phyloP scores from a whole-genome alignment of 2,888 invertebrate genomes.

The Urechis unicinctus region DNA sequence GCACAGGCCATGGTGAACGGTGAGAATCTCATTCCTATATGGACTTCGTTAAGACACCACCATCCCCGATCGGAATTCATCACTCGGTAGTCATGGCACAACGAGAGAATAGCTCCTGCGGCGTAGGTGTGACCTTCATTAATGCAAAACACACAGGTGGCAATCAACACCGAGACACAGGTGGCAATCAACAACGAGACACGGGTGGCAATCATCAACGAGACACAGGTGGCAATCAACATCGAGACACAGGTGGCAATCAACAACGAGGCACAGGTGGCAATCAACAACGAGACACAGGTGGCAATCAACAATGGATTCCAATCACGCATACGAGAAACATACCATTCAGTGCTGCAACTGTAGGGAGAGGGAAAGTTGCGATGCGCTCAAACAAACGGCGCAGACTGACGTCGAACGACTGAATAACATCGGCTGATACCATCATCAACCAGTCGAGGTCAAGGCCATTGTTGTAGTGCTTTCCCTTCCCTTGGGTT shows the following conservation, averaged over 20 bases:
- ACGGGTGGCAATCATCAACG: too few species aligned
- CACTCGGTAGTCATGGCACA: conserved; percentile 28
- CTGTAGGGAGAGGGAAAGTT: conserved; percentile 31
- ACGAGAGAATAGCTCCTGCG: conserved; percentile 30
- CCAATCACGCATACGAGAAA: neutral
- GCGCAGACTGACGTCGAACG: neutral
- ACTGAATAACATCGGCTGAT: neutral
- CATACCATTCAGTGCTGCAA: conserved; percentile 38
- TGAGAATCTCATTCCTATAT: conserved; percentile 17
- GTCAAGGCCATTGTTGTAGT: conserved; percentile 39
- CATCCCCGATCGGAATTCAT: conserved; percentile 28
- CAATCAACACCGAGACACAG: neutral
- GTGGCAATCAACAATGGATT: too few species aligned
- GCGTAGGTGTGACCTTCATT: conserved; percentile 31
- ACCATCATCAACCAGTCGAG: conserved; percentile 16
- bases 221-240: too few species aligned
- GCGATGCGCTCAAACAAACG: conserved; percentile 21
- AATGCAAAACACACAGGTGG: too few species aligned
- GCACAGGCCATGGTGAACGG: too few species aligned
- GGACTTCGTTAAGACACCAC: conserved; percentile 32
- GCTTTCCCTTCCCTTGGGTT: conserved; percentile 32
- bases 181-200: too few species aligned
- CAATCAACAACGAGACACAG: too few species aligned
- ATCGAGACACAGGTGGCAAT: too few species aligned
- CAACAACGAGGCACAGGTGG: too few species aligned